phyloP scores from a whole-genome alignment of 2,113 vertebrate genomes.

The Passer domesticus region DNA sequence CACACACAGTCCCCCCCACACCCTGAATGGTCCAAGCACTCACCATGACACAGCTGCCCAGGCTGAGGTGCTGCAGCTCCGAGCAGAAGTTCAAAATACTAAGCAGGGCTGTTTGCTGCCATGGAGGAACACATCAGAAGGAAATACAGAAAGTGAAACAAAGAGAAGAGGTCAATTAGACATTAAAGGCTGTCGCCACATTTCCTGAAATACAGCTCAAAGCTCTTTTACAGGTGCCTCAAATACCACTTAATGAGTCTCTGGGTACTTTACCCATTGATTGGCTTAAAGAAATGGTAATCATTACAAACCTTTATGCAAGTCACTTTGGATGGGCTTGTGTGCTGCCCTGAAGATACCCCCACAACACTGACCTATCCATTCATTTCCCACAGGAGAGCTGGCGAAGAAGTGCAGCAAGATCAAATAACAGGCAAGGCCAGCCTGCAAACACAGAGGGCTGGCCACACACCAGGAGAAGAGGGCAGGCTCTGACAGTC shows the following conservation, averaged over 20 bases:
- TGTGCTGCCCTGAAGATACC: conserved; percentile 62
- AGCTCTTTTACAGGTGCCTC: conserved; percentile 70
- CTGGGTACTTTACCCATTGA: conserved; percentile 74
- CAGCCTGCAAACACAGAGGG: conserved; percentile 36
- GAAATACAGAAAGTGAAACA: conserved; percentile 72
- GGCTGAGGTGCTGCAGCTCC: conserved; percentile 92
- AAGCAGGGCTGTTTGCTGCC: conserved; percentile 94
- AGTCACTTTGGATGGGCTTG: conserved; percentile 65
- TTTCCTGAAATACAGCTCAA: conserved; percentile 76
- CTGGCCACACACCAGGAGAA: conserved; percentile 40
- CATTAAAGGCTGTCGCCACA: conserved; percentile 81
- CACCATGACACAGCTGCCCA: conserved; percentile 96
- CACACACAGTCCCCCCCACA: neutral
- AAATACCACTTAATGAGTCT: conserved; percentile 84
- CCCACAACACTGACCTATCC: conserved; percentile 51
- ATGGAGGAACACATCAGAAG: conserved; percentile 69
- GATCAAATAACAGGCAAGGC: conserved; percentile 61
- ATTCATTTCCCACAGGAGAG: conserved; percentile 62
- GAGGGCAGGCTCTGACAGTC: conserved; percentile 70
- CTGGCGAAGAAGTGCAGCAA: conserved; percentile 50
- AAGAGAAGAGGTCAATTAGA: conserved; percentile 82
- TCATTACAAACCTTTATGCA: conserved; percentile 73
- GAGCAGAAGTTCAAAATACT: conserved; percentile 96
- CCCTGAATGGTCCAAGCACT: conserved; percentile 44
- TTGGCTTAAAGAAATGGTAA: conserved; percentile 74